phyloP scores from a whole-genome alignment of 1,140 invertebrate genomes.

The Luehdorfia chinensis region DNA sequence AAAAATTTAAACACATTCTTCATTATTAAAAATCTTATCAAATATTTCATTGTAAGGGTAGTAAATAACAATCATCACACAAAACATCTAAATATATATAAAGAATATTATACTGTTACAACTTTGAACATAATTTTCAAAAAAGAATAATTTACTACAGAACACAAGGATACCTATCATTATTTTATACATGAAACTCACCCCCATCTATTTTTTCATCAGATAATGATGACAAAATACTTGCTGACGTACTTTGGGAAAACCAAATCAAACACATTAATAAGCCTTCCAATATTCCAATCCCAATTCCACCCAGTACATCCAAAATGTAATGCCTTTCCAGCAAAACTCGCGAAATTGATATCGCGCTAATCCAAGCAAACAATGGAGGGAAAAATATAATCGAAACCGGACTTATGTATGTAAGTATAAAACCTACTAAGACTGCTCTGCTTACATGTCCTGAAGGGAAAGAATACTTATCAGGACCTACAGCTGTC shows the following conservation, averaged over 20 bases:
- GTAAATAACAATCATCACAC: no score
- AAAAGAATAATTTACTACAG: no score
- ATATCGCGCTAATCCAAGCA: slow-evolving; percentile 86
- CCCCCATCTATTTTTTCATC: slow-evolving; percentile 69
- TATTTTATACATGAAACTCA: slow-evolving; percentile 61
- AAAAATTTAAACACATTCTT: no score
- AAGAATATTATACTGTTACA: no score
- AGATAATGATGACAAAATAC: slow-evolving; percentile 59
- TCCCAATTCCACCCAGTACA: slow-evolving; percentile 84
- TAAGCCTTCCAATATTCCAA: slow-evolving; percentile 87
- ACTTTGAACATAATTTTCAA: no score
- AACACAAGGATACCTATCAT: no score
- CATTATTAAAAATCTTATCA: no score
- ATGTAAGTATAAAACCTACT: slow-evolving; percentile 84
- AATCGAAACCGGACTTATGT: slow-evolving; percentile 79
- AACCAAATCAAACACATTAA: slow-evolving; percentile 85
- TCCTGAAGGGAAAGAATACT: slow-evolving; percentile 97
- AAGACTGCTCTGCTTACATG: slow-evolving; percentile 93
- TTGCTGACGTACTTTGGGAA: slow-evolving; percentile 55
- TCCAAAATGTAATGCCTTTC: slow-evolving; percentile 92
- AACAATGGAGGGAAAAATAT: slow-evolving; percentile 81
- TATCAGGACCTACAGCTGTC: slow-evolving; percentile 83
- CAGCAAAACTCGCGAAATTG: slow-evolving; percentile 85
- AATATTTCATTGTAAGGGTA: no score
- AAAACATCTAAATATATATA: no score